phyloP scores from a whole-genome alignment of 1,140 invertebrate genomes.

The Mesaphorura yosii region DNA sequence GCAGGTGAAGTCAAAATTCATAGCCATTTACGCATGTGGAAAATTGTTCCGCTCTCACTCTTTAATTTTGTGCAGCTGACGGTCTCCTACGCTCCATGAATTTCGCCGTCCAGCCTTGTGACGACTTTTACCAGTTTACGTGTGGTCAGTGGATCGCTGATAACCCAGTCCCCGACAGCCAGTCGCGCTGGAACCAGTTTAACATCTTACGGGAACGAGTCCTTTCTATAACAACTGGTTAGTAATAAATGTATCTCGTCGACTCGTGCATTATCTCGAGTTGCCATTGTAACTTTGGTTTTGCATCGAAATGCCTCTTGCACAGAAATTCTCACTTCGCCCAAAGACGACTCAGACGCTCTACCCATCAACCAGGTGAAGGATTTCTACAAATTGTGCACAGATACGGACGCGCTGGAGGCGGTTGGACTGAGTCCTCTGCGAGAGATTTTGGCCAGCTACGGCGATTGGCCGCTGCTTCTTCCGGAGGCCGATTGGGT shows the following conservation, averaged over 20 bases:
- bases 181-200: conserved; percentile 25
- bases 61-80: conserved; percentile 29
- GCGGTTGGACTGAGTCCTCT: conserved; percentile 9
- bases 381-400: conserved; percentile 68
- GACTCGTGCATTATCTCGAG: not conserved
- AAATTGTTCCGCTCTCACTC: too few relatives aligned
- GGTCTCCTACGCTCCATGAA: conserved; percentile 37
- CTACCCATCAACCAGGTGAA: conserved; percentile 49
- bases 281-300: not conserved
- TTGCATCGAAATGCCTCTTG: conserved; percentile 9
- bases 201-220: conserved; percentile 22
- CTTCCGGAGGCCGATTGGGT: conserved; percentile 50
- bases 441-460: not conserved
- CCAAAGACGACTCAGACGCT: conserved; percentile 30
- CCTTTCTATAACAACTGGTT: conserved; percentile 23
- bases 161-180: conserved; percentile 58
- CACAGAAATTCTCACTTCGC: conserved; percentile 34
- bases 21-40: not conserved
- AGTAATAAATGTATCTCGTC: not conserved
- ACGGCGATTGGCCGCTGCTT: conserved; percentile 46
- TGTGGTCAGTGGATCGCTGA: conserved; percentile 74
- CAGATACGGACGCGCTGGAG: conserved; percentile 53
- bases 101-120: conserved; percentile 41
- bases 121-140: conserved; percentile 55
- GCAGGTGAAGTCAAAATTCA: not conserved